Conservation (phyloP, 2,888 invertebrate species). For the Apamea epomidion region DNA sequence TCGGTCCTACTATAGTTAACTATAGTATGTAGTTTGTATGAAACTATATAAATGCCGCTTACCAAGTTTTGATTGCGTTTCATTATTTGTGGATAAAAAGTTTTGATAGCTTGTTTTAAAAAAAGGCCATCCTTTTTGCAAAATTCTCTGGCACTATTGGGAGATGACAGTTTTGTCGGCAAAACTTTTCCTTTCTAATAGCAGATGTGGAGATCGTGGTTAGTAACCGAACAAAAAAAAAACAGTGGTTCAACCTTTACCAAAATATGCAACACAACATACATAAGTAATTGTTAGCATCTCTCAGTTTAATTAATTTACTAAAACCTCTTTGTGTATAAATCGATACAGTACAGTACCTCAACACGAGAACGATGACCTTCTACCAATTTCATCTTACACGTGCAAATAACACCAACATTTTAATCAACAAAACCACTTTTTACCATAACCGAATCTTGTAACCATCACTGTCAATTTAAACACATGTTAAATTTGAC, state of each 20-base stretch:
- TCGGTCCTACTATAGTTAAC: constrained; percentile 73
- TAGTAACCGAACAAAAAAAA: background rate
- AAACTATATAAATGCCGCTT: constrained; percentile 78
- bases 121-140: background rate
- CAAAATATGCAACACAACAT: background rate
- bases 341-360: background rate
- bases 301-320: background rate
- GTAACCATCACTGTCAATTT: constrained; percentile 60
- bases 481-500: constrained; percentile 67
- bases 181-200: background rate
- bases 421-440: constrained; percentile 49
- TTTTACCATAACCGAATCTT: constrained; percentile 52
- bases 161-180: background rate
- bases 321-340: background rate
- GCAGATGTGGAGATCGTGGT: background rate
- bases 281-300: too few species aligned
- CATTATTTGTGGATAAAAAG: constrained; percentile 67
- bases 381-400: constrained; percentile 7
- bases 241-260: background rate
- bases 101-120: constrained; percentile 69
- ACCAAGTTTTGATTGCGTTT: constrained; percentile 86
- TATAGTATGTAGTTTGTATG: constrained; percentile 71
- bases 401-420: constrained; percentile 50
- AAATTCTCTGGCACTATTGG: background rate
- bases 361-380: background rate